Percentiles rank a stretch among this genome's conserved stretches.
phyloP scores from a whole-genome alignment of 2,797 vertebrate genomes.

The Halcyon leucocephala region DNA sequence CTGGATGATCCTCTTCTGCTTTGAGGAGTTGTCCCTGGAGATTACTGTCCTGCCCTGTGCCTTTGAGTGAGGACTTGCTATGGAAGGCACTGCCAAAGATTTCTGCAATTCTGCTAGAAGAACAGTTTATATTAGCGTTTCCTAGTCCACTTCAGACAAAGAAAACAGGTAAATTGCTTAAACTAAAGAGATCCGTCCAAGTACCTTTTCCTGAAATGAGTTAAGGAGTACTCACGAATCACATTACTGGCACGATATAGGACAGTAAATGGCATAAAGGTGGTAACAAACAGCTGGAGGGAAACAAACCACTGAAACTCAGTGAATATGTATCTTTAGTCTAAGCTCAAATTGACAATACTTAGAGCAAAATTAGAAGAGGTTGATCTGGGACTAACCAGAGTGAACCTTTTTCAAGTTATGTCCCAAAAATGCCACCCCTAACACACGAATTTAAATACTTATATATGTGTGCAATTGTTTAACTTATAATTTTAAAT shows the following conservation, averaged over 20 bases:
- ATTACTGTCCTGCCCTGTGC: neutral
- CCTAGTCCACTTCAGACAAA: conserved; percentile 16
- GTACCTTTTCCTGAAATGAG: neutral
- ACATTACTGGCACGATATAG: neutral
- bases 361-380: neutral
- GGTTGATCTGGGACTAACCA: neutral
- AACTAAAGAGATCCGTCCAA: neutral
- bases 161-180: neutral
- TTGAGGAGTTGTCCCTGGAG: neutral
- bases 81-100: neutral
- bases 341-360: neutral
- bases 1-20: neutral
- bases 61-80: neutral
- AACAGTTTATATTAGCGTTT: conserved; percentile 23
- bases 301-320: neutral
- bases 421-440: neutral
- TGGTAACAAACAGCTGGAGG: neutral
- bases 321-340: neutral
- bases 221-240: neutral
- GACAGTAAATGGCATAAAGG: neutral
- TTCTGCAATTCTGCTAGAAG: neutral
- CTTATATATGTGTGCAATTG: neutral
- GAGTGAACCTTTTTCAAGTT: neutral
- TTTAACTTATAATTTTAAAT: neutral
- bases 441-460: neutral